Evolutionary conservation across 2,113 vertebrate genomes (phyloP).

Genomic region (Murina feae): DNA sequence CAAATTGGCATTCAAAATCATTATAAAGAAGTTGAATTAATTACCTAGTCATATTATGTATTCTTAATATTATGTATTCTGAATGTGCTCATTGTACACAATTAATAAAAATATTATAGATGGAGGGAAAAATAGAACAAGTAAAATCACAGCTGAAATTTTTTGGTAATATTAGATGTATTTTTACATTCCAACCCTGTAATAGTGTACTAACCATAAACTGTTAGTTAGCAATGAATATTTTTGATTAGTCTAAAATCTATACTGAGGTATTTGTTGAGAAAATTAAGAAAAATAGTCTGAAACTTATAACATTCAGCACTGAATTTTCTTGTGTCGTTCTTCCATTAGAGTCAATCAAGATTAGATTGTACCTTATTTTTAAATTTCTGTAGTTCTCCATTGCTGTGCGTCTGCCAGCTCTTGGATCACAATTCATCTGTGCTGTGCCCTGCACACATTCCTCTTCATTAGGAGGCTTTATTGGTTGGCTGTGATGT

Average conservation of each 20-base stretch:
- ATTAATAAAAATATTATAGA: slow-evolving; percentile 26
- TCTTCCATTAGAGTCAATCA: slow-evolving; percentile 24
- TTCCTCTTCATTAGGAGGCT: slow-evolving; percentile 51
- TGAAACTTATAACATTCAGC: not conserved
- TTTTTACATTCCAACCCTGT: not conserved
- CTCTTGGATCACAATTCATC: not conserved
- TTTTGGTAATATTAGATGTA: not conserved
- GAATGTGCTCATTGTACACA: not conserved
- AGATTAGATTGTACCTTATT: slow-evolving; percentile 35
- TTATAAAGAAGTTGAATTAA: slow-evolving; percentile 45
- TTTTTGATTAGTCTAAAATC: not conserved
- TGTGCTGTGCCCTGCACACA: not conserved
- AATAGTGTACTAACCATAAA: not conserved
- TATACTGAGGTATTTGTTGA: not conserved
- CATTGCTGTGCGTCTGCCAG: not conserved
- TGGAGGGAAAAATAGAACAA: not conserved
- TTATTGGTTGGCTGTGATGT: slow-evolving; percentile 16
- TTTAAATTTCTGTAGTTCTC: not conserved
- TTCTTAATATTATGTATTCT: slow-evolving; percentile 42
- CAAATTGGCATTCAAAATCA: slow-evolving; percentile 61
- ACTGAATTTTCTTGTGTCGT: slow-evolving; percentile 9
- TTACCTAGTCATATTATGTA: not conserved
- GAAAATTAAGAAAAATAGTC: not conserved
- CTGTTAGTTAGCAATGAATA: not conserved
- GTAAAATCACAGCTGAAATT: slow-evolving; percentile 1